Base-by-base conservation (phyloP, 37 sponge, comb jelly and placozoan genomes). In the Diacarnus erythraeanus region DNA sequence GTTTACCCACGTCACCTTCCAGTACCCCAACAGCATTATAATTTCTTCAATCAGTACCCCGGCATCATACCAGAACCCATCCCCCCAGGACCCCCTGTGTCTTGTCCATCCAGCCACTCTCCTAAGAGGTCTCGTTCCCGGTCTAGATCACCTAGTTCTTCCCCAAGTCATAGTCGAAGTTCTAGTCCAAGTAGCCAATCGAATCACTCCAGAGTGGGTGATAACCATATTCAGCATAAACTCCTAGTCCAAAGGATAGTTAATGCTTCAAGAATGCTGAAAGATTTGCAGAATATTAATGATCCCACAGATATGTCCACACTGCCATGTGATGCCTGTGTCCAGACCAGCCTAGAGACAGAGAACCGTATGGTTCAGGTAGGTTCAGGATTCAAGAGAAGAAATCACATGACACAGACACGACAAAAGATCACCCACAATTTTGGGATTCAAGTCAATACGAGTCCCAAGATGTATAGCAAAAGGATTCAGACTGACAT, bases 311-410 rank as follows among this genome's bases (percentile, higher is more conserved):
- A 29, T 23, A 2, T 54, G 57, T n/a, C n/a, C n/a, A n/a, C n/a
- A n/a, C n/a, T n/a, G n/a, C 22, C 41, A 33, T 57, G 27, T 15
- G 65, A 64, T 27, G 27, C 27, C 3, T 31, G 64, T 10, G 64
- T 64, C 18, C 77, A 77, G 15, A 64, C 77, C n/a, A 43, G 42
- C 23, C 64, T 42, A 8, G 17, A 15, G 25, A 64, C 25, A 12
- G 20, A 20, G 5, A 58, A 29, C 42, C 31, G 36, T 37, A 25
- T 2, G 17, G 33, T 42, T 20, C 79, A 79, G 33, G 57, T 34
- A 54, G 79, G 79, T 0, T 56, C 56, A 1, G 79, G 79, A 6
- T 79, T 69, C 69, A 79, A 79, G 23, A 22, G 67, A 3, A 66
- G 68, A 25, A 68, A 31, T 47, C 33, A 9, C 22, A 35, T 64